Evolutionary conservation across 2,797 vertebrate genomes (phyloP).

Genomic region (Siniperca obscura): DNA sequence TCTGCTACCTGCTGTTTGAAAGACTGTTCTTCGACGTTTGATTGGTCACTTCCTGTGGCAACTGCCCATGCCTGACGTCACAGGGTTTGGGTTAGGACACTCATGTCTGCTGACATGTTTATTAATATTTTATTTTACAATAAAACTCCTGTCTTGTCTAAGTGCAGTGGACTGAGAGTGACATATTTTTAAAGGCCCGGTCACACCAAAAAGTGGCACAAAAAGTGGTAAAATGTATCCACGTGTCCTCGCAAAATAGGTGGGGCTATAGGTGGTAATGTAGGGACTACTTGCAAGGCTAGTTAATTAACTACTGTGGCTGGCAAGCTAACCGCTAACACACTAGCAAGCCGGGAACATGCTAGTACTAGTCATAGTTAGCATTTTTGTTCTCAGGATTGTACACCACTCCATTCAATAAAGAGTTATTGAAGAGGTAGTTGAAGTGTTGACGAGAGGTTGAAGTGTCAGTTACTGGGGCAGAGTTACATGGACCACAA

Average conservation of each 20-base stretch:
- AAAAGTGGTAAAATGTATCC: conserved; percentile 5
- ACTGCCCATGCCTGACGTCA: background rate
- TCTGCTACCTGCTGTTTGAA: background rate
- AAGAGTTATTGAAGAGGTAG: no score
- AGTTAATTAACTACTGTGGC: no score
- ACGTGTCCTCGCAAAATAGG: background rate
- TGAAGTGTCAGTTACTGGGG: background rate
- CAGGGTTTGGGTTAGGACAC: background rate
- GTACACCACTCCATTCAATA: no score
- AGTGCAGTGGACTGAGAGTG: background rate
- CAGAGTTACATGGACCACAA: conserved; percentile 3
- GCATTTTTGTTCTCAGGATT: no score
- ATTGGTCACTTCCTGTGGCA: background rate
- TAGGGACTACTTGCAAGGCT: background rate
- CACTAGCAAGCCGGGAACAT: background rate
- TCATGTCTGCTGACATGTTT: background rate
- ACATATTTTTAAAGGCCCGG: background rate
- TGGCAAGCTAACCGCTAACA: background rate
- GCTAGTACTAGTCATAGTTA: background rate
- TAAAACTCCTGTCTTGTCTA: background rate
- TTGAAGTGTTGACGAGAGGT: no score
- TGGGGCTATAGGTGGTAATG: background rate
- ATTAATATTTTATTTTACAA: background rate
- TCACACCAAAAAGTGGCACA: background rate
- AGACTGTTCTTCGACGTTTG: background rate